Base-by-base conservation (phyloP, 2,888 invertebrate genomes). In the Ecdyonurus torrentis region DNA sequence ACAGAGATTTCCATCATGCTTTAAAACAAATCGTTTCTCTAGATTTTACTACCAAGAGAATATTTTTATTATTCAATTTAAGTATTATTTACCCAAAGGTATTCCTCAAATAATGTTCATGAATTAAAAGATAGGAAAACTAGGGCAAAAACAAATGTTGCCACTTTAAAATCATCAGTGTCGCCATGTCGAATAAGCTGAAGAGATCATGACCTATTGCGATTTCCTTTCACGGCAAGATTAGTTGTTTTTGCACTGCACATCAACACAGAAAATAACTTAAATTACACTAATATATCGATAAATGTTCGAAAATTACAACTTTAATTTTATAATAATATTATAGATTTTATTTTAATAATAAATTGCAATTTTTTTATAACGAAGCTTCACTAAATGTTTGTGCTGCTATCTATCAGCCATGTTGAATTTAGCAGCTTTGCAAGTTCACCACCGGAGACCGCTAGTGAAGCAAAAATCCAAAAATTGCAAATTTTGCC, bases 371-470 rank as follows among this genome's bases (percentile, higher is more conserved):
- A 37, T 37, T 37, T 37, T 37, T 37, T 37, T 10, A 37, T 37
- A 37, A 10, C 55, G 22, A 55, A 55, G 55, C 55, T 55, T 55
- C 22, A n/a, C 55, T 10, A 55, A 55, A 55, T 55, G 55, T 55
- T 55, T 55, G 55, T 55, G 55, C 55, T 55, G 55, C 55, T 55
- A n/a, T 55, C 55, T 55, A 55, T 22, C n/a, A 55, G 55, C 55
- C 55, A 55, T 55, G 22, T 55, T 55, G 55, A 55, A 55, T 55
- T 37, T 37, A 37, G 37, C 37, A 37, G 37, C 37, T 37, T 37
- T 37, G 37, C 37, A 37, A 37, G 37, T 37, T 37, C 37, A 37
- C 37, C 37, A 37, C 37, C 37, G 37, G 37, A 37, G 37, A 37
- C 37, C 37, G 37, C 37, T 15, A 37, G 37, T 5, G 15, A 5